phyloP scores from a whole-genome alignment of 2,888 invertebrate genomes.

The Blastobasis adustella region DNA sequence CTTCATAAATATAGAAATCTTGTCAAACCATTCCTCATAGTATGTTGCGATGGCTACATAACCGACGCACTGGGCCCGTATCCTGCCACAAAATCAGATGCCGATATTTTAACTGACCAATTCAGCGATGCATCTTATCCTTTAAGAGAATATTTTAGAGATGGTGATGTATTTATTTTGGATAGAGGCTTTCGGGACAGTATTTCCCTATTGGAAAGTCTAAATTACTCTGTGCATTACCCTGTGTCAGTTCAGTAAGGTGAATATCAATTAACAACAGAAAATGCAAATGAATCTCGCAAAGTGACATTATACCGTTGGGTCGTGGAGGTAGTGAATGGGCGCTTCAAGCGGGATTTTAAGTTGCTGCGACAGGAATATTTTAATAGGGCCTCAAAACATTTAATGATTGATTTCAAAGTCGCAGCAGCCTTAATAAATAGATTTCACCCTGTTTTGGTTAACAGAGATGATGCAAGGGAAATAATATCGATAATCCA shows the following conservation, averaged over 20 bases:
- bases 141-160: constrained; percentile 7
- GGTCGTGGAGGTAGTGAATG: constrained; percentile 16
- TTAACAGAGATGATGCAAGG: constrained; percentile 9
- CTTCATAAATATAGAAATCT: constrained; percentile 13
- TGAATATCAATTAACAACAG: constrained; percentile 8
- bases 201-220: constrained; percentile 2
- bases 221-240: constrained; percentile 8
- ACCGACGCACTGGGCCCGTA: constrained; percentile 12
- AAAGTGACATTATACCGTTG: constrained; percentile 15
- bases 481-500: constrained; percentile 9
- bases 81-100: constrained; percentile 11
- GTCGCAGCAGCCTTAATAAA: constrained; percentile 16
- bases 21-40: constrained; percentile 10
- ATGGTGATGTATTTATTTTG: constrained; percentile 14
- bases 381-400: constrained; percentile 10
- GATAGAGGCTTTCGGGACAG: constrained; percentile 14
- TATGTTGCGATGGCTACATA: constrained; percentile 7
- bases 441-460: constrained; percentile 8
- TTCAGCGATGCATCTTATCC: constrained; percentile 6
- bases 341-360: constrained; percentile 13
- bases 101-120: constrained; percentile 8
- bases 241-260: constrained; percentile 1
- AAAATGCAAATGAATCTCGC: constrained; percentile 9
- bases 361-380: constrained; percentile 11
- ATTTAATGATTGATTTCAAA: constrained; percentile 10